Conservation (phyloP, 2,113 vertebrate species). For the Phoenicopterus ruber region DNA sequence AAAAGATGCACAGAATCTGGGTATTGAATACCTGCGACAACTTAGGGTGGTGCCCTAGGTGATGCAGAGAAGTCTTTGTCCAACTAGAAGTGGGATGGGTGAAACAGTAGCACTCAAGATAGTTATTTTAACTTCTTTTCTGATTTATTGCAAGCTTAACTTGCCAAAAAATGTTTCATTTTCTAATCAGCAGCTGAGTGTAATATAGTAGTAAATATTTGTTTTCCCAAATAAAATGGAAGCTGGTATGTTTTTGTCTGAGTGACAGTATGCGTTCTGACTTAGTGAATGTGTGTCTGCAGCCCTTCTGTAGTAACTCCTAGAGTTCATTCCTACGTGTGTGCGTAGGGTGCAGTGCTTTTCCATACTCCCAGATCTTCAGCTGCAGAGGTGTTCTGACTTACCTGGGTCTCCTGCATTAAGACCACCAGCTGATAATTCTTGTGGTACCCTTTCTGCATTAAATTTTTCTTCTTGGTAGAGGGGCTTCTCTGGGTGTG, state of each 20-base stretch:
- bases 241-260: not conserved
- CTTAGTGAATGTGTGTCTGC: not conserved
- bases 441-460: not conserved
- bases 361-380: not conserved
- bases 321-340: rapidly evolving
- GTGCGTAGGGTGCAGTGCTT: rapidly evolving
- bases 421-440: not conserved
- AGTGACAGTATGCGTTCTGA: not conserved
- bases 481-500: not conserved
- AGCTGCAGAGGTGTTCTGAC: not conserved
- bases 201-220: not conserved
- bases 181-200: not conserved
- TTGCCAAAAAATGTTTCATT: not conserved
- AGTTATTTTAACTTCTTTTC: not conserved
- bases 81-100: not conserved
- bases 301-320: not conserved
- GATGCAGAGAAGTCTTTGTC: not conserved
- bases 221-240: not conserved
- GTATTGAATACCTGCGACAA: not conserved
- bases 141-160: not conserved
- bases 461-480: not conserved
- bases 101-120: not conserved
- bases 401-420: not conserved
- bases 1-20: not conserved
- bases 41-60: not conserved